phyloP scores from a whole-genome alignment of 2,113 vertebrate species.

The Mus pahari region DNA sequence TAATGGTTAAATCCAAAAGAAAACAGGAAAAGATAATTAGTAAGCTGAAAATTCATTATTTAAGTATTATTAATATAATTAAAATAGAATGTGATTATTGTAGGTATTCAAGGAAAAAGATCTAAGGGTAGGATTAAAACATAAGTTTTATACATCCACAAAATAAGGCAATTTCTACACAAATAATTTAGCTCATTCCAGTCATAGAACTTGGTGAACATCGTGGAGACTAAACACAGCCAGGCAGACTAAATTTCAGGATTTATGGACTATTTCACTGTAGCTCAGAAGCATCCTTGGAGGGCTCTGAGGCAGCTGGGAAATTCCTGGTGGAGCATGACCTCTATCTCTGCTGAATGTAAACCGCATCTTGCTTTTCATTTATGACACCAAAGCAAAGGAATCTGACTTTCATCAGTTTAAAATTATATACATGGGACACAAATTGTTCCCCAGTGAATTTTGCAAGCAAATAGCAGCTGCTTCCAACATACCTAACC shows the following conservation, averaged over 20 bases:
- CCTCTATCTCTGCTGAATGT: neutral
- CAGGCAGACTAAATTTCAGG: slow-evolving; percentile 21
- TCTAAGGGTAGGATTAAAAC: neutral
- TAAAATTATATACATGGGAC: slow-evolving; percentile 10
- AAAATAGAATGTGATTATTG: neutral
- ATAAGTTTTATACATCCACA: neutral
- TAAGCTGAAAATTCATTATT: neutral
- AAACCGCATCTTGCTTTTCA: neutral
- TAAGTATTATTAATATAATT: slow-evolving; percentile 4
- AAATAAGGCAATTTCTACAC: slow-evolving; percentile 27
- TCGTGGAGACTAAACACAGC: slow-evolving; percentile 14
- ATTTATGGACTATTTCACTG: neutral
- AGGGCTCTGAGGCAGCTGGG: neutral
- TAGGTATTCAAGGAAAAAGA: slow-evolving; percentile 39
- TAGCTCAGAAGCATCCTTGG: neutral
- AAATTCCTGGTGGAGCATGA: slow-evolving; percentile 7
- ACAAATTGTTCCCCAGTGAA: neutral
- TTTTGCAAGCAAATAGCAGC: slow-evolving; percentile 36
- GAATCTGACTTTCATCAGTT: neutral
- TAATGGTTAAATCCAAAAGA: neutral
- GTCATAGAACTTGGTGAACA: neutral
- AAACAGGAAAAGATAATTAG: neutral
- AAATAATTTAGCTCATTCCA: neutral
- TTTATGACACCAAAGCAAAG: slow-evolving; percentile 30
- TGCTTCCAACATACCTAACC: neutral